phyloP scores from a whole-genome alignment of 2,113 vertebrate species.

The Eonycteris spelaea region DNA sequence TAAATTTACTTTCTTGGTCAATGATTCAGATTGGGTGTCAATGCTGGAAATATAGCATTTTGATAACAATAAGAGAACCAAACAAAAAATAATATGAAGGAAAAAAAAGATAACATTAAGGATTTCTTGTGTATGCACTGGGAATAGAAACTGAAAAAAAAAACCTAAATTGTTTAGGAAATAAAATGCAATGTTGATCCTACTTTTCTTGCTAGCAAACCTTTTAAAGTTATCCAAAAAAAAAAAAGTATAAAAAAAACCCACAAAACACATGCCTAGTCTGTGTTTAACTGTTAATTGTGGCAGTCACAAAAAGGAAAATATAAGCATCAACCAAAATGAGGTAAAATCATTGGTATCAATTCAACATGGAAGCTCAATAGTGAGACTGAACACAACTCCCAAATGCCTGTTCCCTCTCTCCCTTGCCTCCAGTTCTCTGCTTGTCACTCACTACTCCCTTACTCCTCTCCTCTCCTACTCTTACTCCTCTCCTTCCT shows the following conservation, averaged over 20 bases:
- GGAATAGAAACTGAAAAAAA: not conserved
- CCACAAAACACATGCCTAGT: too few relatives aligned
- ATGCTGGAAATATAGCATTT: not conserved
- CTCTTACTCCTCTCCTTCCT: not conserved
- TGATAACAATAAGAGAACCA: not conserved
- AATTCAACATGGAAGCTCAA: too few relatives aligned
- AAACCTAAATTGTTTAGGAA: constrained; percentile 1
- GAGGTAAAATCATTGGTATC: too few relatives aligned
- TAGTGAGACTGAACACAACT: too few relatives aligned
- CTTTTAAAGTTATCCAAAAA: not conserved
- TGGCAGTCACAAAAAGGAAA: too few relatives aligned
- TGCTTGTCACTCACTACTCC: too few relatives aligned
- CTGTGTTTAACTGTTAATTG: too few relatives aligned
- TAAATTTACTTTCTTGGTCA: not conserved
- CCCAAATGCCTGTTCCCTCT: too few relatives aligned
- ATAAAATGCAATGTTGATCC: not conserved
- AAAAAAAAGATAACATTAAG: not conserved
- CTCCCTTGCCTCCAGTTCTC: too few relatives aligned
- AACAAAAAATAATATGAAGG: not conserved
- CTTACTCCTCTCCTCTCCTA: too few relatives aligned
- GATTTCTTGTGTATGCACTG: not conserved
- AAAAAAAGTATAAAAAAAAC: too few relatives aligned
- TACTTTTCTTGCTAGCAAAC: not conserved
- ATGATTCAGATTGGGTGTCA: not conserved
- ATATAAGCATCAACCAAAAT: too few relatives aligned